A percentile compares a stretch with the other conserved stretches of the same genome.
Conservation (phyloP, 2,797 vertebrate species). For the Simalia tracyae region DNA sequence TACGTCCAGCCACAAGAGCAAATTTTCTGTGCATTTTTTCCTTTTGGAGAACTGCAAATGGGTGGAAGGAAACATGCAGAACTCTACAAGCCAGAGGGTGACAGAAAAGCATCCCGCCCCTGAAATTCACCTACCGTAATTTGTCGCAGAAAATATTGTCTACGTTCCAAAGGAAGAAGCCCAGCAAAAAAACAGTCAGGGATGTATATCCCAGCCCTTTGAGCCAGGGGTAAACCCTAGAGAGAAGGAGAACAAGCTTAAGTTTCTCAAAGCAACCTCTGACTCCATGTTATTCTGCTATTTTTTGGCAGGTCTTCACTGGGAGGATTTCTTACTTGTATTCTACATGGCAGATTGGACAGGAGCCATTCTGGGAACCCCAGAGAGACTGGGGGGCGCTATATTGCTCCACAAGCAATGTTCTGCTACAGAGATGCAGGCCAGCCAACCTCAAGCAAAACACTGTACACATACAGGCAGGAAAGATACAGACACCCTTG, state of each 20-base stretch:
- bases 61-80: background rate
- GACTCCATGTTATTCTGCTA: background rate
- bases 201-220: slow-evolving; percentile 89
- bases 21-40: background rate
- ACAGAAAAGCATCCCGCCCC: fast-evolving
- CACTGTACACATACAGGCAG: no score
- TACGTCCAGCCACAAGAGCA: background rate
- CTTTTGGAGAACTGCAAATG: background rate
- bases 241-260: background rate
- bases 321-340: background rate
- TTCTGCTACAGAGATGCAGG: background rate
- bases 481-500: background rate
- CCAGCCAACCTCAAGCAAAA: background rate
- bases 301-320: background rate
- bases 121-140: slow-evolving; percentile 79
- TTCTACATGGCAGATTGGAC: no score
- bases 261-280: background rate
- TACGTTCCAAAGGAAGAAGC: slow-evolving; percentile 95
- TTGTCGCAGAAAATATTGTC: slow-evolving; percentile 95
- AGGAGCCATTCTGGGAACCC: background rate
- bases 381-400: background rate
- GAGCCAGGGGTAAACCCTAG: slow-evolving; percentile 95
- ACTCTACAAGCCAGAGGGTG: background rate
- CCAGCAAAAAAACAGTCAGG: slow-evolving; percentile 88
- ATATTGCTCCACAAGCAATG: background rate